These are phyloP conservation scores for Sycobia sp. DNA, from an alignment of 1,140 invertebrate genomes.

Conservation along the genomic window DNA sequence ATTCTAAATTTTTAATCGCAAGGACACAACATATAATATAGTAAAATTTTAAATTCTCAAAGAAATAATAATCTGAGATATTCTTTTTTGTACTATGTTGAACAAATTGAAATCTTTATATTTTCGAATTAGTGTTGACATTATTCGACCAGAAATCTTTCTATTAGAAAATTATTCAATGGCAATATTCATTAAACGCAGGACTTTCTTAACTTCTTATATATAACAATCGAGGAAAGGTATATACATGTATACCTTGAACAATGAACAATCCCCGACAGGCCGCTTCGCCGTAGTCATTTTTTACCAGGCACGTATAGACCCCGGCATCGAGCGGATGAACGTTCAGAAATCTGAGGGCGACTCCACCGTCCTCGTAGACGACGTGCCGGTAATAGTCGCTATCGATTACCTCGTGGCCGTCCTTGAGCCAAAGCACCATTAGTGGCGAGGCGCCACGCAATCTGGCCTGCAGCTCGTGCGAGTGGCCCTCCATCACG, in stretches of 20 bases:
- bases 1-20: too few relatives aligned
- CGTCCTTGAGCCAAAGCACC: conserved; percentile 75
- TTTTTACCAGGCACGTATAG: conserved; percentile 72
- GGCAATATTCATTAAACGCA: too few relatives aligned
- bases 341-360: conserved; percentile 69
- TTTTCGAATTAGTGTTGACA: too few relatives aligned
- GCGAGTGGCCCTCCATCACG: conserved; percentile 68
- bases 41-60: too few relatives aligned
- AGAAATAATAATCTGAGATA: too few relatives aligned
- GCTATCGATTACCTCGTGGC: conserved; percentile 69
- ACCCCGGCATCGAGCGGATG: conserved; percentile 73
- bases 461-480: conserved; percentile 64
- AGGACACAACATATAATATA: too few relatives aligned
- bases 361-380: conserved; percentile 66
- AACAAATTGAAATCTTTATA: too few relatives aligned
- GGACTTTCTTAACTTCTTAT: too few relatives aligned
- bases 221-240: too few relatives aligned
- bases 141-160: too few relatives aligned
- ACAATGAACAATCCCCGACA: conserved; percentile 64
- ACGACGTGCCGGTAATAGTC: conserved; percentile 69
- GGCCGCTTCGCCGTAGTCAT: conserved; percentile 65
- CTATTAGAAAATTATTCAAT: too few relatives aligned
- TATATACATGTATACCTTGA: conserved; percentile 55
- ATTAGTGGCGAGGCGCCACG: conserved; percentile 68
- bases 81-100: too few relatives aligned